phyloP scores from a whole-genome alignment of 2,888 invertebrate species.

The Ennomos erosarius region DNA sequence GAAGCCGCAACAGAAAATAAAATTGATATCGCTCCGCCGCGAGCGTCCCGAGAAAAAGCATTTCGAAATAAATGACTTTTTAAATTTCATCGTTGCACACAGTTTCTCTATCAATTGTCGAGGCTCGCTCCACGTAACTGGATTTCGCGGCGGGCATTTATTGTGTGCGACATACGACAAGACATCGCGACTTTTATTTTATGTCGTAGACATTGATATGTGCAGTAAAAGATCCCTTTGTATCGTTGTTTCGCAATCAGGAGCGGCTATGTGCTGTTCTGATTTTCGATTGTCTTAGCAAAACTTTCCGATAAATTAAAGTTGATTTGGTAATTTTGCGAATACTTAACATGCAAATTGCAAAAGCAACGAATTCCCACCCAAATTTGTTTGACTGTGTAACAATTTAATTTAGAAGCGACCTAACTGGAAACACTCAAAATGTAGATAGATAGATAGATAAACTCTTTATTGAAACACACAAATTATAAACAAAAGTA shows the following conservation, averaged over 20 bases:
- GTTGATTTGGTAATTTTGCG: too few species aligned
- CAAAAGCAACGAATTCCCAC: too few species aligned
- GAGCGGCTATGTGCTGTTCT: not conserved
- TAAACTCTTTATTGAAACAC: too few species aligned
- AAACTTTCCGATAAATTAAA: too few species aligned
- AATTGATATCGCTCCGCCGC: slow-evolving; percentile 82
- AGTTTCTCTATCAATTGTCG: slow-evolving; percentile 85
- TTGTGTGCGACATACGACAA: slow-evolving; percentile 75
- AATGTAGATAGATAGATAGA: too few species aligned
- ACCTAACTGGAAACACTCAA: too few species aligned
- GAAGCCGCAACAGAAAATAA: slow-evolving; percentile 81
- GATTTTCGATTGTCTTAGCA: slow-evolving; percentile 12
- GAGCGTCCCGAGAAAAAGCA: slow-evolving; percentile 83
- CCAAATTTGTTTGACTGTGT: too few species aligned
- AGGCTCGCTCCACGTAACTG: slow-evolving; percentile 80
- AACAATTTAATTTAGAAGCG: too few species aligned
- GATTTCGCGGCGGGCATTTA: slow-evolving; percentile 81
- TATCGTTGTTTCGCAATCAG: slow-evolving; percentile 61
- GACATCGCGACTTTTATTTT: slow-evolving; percentile 76
- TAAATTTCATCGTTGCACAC: slow-evolving; percentile 85
- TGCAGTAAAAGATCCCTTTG: slow-evolving; percentile 55
- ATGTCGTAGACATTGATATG: slow-evolving; percentile 57
- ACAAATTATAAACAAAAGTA: too few species aligned
- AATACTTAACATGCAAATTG: too few species aligned
- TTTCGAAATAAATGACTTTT: slow-evolving; percentile 85